These are phyloP conservation scores for Aleiodes alternator DNA, from an alignment of 2,888 invertebrate genomes.

Conservation along the genomic window DNA sequence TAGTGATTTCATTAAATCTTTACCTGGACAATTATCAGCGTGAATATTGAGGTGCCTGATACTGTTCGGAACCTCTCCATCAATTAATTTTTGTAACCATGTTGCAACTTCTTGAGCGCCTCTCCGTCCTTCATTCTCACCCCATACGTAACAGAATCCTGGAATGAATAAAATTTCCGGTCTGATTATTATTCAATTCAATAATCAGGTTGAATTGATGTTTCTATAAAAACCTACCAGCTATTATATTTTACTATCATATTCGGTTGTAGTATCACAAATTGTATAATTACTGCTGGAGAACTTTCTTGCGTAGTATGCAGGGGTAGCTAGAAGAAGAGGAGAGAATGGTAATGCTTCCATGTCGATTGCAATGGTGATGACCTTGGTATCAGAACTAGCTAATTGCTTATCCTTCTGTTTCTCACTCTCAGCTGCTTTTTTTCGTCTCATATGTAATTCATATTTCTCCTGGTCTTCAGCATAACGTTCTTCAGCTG, in stretches of 20 bases:
- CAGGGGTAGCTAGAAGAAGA: neutral
- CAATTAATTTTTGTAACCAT: neutral
- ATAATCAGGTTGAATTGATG: too few relatives aligned
- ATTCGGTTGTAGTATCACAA: neutral
- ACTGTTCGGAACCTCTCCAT: neutral
- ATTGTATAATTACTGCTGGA: neutral
- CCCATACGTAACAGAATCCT: neutral
- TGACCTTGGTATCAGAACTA: neutral
- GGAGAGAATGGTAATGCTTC: neutral
- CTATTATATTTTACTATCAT: too few relatives aligned
- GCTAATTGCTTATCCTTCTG: too few relatives aligned
- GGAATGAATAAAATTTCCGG: too few relatives aligned
- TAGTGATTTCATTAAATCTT: neutral
- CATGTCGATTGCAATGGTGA: neutral
- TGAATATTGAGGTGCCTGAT: neutral
- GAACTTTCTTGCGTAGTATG: neutral
- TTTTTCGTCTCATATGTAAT: neutral
- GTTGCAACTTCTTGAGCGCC: neutral
- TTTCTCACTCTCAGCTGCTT: neutral
- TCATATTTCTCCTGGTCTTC: neutral
- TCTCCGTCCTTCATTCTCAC: neutral
- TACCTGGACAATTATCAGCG: constrained; percentile 7
- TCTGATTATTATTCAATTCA: too few relatives aligned
- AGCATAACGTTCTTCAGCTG: neutral
- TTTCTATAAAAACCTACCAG: neutral